Evolutionary conservation across 2,797 vertebrate genomes (phyloP), one percentile per base, ranked within the genome.

Genomic region (Podarcis lilfordi): DNA sequence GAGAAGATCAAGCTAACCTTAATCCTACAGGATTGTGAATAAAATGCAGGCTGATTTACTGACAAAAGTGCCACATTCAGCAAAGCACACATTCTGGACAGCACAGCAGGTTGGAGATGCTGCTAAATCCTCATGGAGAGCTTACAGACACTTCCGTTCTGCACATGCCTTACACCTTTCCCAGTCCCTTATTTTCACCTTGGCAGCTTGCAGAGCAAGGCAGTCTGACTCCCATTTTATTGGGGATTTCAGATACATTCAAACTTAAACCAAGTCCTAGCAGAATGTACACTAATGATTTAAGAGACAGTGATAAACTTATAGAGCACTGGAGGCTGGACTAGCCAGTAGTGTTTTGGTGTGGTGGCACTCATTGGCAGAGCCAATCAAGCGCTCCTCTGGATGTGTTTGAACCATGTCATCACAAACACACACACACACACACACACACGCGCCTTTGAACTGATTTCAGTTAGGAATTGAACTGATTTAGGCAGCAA

Each of bases 11-110:
- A 92, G 50, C 90, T 91, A 89, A 74, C 76, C 85, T 91, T 92
- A 95, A 95, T 95, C 89, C 84, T 80, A 66, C 89, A 76, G 91
- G 83, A 82, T 92, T 94, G 84, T 95, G 94, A 96, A 94, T 95
- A 86, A 96, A 95, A 92, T 66, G 43, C 71, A 78, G 85, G 59
- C 81, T 32, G 75, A 64, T 84, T 93, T 94, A 86, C 83, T 88
- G 81, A 86, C 27, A 69, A 59, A 88, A 83, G 87, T 80, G 78
- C 40, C 17, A 78, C 7, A 35, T 81, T n/a, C 82, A 71, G 69
- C 78, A 85, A 10, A 27, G n/a, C 77, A 87, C 3, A 72, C 25
- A 88, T 43, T 83, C 91, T 66, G 19, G 25, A 75, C 45, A 91
- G 85, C 21, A 74, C 9, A 80, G 19, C 27, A 77, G 74, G 82